Base-by-base conservation (phyloP, 2,113 vertebrate genomes). In the Sminthopsis crassicaudata region DNA sequence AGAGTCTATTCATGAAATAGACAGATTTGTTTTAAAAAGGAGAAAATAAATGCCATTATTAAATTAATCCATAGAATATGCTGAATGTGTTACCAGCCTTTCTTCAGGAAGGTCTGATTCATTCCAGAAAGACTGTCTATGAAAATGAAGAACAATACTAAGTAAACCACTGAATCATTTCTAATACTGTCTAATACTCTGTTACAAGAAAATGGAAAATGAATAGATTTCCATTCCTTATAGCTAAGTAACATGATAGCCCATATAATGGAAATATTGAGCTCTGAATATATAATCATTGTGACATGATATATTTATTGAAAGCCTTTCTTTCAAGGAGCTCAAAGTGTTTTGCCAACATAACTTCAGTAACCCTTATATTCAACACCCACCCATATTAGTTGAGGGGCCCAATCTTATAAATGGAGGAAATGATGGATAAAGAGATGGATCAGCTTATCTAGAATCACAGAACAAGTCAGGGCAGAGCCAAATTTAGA, bases 111-210 rank as follows among this genome's bases (percentile, higher is more conserved):
- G 27, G 46, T 92, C 93, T 96, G 94, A 95, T 97, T 96, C 76
- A 11, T 96, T 93, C 96, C 93, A 92, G 94, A 95, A 96, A 95
- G 76, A 53, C 94, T 96, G 76, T 94, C 95, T 94, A 90, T 91
- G 92, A 97, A 95, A 95, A 93, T 94, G 90, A 67, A 95, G 91
- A 95, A 94, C 67, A 90, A 93, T 94, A 55, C 84, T 94, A 96
- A 96, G 95, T 91, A 95, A 97, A 91, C 89, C 95, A 96, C 53
- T 90, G 93, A 97, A 95, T 97, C 92, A 90, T 97, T 97, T 96
- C 96, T 97, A 97, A 97, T 95, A 88, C 92, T 94, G 54, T 93
- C 95, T 97, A 97, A 96, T 96, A 96, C 92, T 92, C 90, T 92
- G 50, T 92, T 95, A 52, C 90, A 95, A 95, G 76, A 91, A 95